phyloP scores from a whole-genome alignment of 2,113 vertebrate species.

The Capreolus pygargus region DNA sequence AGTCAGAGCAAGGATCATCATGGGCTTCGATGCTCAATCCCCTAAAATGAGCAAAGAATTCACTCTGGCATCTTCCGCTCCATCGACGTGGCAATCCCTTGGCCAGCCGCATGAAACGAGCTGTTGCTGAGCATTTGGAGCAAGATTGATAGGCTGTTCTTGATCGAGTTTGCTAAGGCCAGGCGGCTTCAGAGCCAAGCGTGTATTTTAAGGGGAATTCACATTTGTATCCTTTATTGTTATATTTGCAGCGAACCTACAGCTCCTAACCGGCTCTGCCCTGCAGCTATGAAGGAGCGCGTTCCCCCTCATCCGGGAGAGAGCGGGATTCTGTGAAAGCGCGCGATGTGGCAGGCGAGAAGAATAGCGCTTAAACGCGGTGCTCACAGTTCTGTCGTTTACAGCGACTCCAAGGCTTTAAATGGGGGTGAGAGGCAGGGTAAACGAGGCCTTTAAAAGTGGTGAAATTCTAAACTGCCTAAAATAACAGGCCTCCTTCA shows the following conservation, averaged over 20 bases:
- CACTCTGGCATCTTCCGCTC: constrained; percentile 17
- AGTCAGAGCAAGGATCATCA: constrained; percentile 37
- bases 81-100: constrained; percentile 37
- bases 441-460: constrained; percentile 79
- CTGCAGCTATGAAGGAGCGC: constrained; percentile 83
- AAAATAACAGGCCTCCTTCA: constrained; percentile 79
- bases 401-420: constrained; percentile 79
- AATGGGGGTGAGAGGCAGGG: constrained; percentile 81
- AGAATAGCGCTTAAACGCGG: constrained; percentile 84
- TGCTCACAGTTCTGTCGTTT: constrained; percentile 83
- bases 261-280: constrained; percentile 83
- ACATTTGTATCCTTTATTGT: constrained; percentile 86
- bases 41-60: constrained; percentile 38
- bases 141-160: constrained; percentile 74
- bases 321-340: constrained; percentile 77
- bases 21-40: not conserved
- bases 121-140: constrained; percentile 68
- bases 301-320: constrained; percentile 81
- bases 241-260: constrained; percentile 80
- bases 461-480: constrained; percentile 79
- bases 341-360: constrained; percentile 79
- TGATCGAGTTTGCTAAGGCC: constrained; percentile 81
- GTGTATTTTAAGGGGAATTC: constrained; percentile 82
- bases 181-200: constrained; percentile 76
- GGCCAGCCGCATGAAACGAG: constrained; percentile 44